phyloP scores from a whole-genome alignment of 2,113 vertebrate species.

The Triplophysa dalaica region DNA sequence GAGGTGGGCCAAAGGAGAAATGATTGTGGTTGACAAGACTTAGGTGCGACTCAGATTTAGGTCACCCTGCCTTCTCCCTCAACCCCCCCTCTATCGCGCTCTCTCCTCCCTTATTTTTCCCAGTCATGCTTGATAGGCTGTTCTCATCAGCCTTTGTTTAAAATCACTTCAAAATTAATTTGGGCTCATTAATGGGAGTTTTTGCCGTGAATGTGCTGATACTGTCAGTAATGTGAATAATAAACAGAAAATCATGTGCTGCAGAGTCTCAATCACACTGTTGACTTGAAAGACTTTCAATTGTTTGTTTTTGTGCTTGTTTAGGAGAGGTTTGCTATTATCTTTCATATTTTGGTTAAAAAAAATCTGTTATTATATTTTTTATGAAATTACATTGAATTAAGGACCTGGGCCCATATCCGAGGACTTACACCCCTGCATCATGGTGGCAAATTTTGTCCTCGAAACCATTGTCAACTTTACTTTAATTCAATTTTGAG shows the following conservation, averaged over 20 bases:
- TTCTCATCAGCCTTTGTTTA: constrained; percentile 86
- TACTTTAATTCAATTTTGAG: not conserved
- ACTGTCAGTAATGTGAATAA: constrained; percentile 85
- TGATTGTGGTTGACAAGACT: constrained; percentile 67
- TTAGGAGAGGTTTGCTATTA: no score
- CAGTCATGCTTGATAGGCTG: constrained; percentile 83
- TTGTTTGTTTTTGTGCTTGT: no score
- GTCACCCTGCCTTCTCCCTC: constrained; percentile 68
- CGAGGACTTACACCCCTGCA: no score
- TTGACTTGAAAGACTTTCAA: constrained; percentile 80
- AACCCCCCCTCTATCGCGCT: not conserved
- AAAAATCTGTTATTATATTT: no score
- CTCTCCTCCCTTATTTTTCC: constrained; percentile 60
- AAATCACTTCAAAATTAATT: constrained; percentile 88
- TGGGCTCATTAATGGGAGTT: constrained; percentile 81
- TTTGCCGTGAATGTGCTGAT: constrained; percentile 81
- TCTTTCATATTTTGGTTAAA: no score
- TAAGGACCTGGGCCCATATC: no score
- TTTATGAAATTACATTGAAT: no score
- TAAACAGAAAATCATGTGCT: constrained; percentile 85
- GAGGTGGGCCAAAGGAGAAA: constrained; percentile 67
- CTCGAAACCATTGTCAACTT: not conserved
- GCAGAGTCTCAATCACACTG: constrained; percentile 75
- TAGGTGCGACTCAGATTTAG: constrained; percentile 75
- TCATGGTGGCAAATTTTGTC: no score